These are phyloP conservation scores for Thamnophis elegans DNA, from an alignment of 2,797 vertebrate genomes.

Conservation along the genomic window DNA sequence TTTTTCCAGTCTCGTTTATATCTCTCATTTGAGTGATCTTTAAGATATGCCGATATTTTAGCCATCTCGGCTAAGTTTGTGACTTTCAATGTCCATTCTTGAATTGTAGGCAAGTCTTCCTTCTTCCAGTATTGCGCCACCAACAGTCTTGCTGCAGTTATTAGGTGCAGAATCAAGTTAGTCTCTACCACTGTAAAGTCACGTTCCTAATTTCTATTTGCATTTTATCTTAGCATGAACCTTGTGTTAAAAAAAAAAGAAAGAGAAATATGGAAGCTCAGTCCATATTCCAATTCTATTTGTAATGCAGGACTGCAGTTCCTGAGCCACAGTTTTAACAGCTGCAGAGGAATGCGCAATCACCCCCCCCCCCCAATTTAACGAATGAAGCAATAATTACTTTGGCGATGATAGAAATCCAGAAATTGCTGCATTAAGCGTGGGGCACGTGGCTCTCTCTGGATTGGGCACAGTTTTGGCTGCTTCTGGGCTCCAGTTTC, in stretches of 20 bases:
- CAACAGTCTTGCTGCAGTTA: too few species aligned
- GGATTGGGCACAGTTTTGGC: not conserved
- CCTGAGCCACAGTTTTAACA: not conserved
- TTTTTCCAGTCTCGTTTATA: too few species aligned
- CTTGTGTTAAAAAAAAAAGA: not conserved
- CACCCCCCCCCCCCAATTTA: not conserved
- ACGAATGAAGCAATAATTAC: slow-evolving; percentile 4
- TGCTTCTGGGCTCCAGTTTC: not conserved
- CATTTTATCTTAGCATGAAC: not conserved
- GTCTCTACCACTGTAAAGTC: too few species aligned
- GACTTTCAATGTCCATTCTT: too few species aligned
- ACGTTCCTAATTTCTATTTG: not conserved
- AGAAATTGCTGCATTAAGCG: not conserved
- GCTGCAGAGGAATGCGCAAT: not conserved
- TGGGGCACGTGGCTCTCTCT: not conserved
- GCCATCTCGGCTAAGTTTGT: too few species aligned
- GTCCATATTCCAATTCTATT: not conserved
- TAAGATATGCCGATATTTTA: too few species aligned
- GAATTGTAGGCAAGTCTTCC: too few species aligned
- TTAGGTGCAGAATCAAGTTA: too few species aligned
- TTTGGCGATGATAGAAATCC: not conserved
- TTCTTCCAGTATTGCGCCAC: too few species aligned
- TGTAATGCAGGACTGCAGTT: not conserved
- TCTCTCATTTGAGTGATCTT: too few species aligned
- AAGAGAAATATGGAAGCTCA: not conserved